These are phyloP conservation scores for Takifugu rubripes DNA, from an alignment of 2,797 vertebrate species.

Conservation along the genomic window DNA sequence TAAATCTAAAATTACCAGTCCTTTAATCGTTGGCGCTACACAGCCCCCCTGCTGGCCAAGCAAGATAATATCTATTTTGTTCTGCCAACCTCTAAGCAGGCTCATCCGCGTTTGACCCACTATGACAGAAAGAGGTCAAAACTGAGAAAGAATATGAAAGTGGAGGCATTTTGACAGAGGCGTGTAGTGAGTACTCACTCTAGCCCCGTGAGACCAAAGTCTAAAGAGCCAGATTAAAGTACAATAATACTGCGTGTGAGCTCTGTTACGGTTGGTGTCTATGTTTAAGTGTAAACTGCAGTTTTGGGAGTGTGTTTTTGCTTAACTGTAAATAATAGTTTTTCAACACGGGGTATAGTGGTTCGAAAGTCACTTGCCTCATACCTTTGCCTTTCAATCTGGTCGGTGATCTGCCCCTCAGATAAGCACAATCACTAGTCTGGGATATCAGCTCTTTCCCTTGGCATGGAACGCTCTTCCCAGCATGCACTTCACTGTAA, in stretches of 20 bases:
- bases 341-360: conserved; percentile 31
- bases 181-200: conserved; percentile 19
- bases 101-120: conserved; percentile 64
- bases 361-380: conserved; percentile 45
- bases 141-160: conserved; percentile 58
- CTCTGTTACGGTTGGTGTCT: conserved; percentile 30
- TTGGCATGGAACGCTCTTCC: conserved; percentile 40
- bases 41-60: conserved; percentile 54
- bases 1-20: too few species aligned
- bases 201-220: conserved; percentile 28
- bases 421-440: conserved; percentile 61
- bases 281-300: conserved; percentile 48
- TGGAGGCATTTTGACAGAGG: conserved; percentile 43
- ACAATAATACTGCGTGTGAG: conserved; percentile 32
- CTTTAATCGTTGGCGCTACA: conserved; percentile 3
- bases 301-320: conserved; percentile 45
- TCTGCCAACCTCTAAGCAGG: conserved; percentile 52
- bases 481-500: conserved; percentile 49
- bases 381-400: conserved; percentile 33
- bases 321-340: conserved; percentile 48
- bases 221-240: conserved; percentile 27
- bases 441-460: conserved; percentile 42
- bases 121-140: conserved; percentile 60
- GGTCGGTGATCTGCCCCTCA: conserved; percentile 52
- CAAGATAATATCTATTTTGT: conserved; percentile 31